Percentiles rank a stretch among this genome's conserved stretches.
Conservation (phyloP, 1,140 invertebrate genomes). For the Eciton burchellii region DNA sequence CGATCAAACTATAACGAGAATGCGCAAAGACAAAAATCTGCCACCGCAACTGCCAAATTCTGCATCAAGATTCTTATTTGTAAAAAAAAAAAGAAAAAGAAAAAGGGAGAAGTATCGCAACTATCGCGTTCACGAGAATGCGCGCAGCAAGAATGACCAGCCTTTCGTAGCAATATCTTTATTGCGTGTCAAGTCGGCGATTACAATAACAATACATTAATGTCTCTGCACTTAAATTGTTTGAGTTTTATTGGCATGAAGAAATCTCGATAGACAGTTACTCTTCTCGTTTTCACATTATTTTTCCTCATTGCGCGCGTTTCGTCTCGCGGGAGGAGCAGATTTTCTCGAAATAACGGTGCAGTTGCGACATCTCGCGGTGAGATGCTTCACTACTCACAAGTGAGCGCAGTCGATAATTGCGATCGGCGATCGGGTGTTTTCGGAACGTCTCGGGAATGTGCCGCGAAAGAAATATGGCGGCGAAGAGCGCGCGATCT, state of each 20-base stretch:
- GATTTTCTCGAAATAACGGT: conserved; percentile 7
- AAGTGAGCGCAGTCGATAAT: background rate
- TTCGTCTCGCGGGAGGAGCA: too few relatives aligned
- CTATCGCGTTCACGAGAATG: background rate
- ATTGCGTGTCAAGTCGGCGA: conserved; percentile 78
- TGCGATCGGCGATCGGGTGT: background rate
- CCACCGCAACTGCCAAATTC: conserved; percentile 39
- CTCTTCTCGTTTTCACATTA: conserved; percentile 16
- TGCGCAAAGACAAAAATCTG: conserved; percentile 14
- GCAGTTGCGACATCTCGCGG: too few relatives aligned
- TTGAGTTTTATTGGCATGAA: conserved; percentile 67
- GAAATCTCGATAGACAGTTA: conserved; percentile 56
- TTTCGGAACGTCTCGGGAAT: background rate
- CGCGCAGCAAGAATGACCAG: conserved; percentile 4
- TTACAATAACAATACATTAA: conserved; percentile 77
- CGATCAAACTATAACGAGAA: background rate
- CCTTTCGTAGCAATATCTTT: conserved; percentile 70
- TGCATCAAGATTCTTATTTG: background rate
- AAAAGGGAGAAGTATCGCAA: background rate
- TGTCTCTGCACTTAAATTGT: conserved; percentile 39
- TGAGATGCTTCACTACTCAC: too few relatives aligned
- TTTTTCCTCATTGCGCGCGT: too few relatives aligned
- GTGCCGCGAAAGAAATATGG: background rate
- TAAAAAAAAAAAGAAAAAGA: background rate
- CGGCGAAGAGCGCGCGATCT: background rate